Evolutionary conservation across 1,140 invertebrate species (phyloP).

Genomic region (Dendroctonus ponderosae): DNA sequence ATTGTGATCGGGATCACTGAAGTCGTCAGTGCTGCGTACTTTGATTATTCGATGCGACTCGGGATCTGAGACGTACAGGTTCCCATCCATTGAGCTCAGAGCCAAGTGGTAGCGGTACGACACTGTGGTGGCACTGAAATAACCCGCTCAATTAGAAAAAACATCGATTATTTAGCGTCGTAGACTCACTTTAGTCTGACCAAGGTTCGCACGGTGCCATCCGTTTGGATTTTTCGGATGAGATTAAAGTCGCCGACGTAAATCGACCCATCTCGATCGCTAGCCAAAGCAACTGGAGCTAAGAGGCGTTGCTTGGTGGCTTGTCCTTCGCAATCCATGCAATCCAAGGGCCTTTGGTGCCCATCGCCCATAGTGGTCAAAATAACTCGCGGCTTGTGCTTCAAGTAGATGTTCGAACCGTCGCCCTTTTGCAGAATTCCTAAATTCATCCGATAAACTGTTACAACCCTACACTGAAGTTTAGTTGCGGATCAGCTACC

Average conservation of each 20-base stretch:
- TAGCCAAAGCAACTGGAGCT: conserved; percentile 87
- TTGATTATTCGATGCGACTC: conserved; percentile 92
- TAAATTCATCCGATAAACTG: conserved; percentile 44
- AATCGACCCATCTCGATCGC: conserved; percentile 88
- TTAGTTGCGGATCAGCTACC: conserved; percentile 54
- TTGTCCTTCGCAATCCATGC: conserved; percentile 77
- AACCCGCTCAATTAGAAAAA: conserved; percentile 38
- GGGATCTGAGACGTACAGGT: conserved; percentile 90
- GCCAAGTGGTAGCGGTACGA: conserved; percentile 96
- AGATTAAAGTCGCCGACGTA: conserved; percentile 96
- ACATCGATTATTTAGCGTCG: no score
- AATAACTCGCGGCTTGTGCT: conserved; percentile 88
- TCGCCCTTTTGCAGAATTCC: conserved; percentile 96
- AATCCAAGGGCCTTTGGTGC: conserved; percentile 80
- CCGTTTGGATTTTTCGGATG: conserved; percentile 84
- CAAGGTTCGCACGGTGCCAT: conserved; percentile 83
- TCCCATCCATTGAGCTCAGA: conserved; percentile 88
- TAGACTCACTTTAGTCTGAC: conserved; percentile 82
- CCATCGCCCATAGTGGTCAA: conserved; percentile 92
- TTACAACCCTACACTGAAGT: background rate
- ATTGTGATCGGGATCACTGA: conserved; percentile 82
- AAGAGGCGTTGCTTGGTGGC: conserved; percentile 80
- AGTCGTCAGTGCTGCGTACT: conserved; percentile 81
- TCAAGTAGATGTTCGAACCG: conserved; percentile 93
- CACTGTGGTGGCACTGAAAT: conserved; percentile 79